phyloP scores from a whole-genome alignment of 2,888 invertebrate species.

The Plagodis pulveraria region DNA sequence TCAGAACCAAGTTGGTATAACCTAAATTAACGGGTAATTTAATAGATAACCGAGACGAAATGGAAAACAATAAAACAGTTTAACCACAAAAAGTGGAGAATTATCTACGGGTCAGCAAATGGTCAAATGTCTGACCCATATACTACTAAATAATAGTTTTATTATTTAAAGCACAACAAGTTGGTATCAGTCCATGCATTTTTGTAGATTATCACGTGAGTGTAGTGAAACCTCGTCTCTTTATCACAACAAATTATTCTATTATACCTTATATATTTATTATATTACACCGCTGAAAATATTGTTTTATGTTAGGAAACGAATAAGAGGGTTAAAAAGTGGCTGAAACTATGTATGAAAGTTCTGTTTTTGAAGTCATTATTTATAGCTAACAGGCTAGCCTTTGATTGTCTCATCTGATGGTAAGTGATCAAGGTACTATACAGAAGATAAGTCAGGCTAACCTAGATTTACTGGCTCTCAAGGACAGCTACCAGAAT shows the following conservation, averaged over 20 bases:
- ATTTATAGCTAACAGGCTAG: too few species aligned
- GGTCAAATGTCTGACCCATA: constrained; percentile 56
- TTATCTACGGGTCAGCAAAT: constrained; percentile 70
- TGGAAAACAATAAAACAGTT: constrained; percentile 72
- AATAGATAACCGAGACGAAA: constrained; percentile 63
- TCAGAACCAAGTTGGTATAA: constrained; percentile 33
- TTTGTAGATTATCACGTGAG: constrained; percentile 28
- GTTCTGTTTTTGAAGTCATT: too few species aligned
- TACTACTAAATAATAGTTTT: constrained; percentile 50
- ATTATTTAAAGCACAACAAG: constrained; percentile 34
- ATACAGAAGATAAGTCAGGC: too few species aligned
- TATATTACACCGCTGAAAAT: too few species aligned
- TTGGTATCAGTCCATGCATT: constrained; percentile 24
- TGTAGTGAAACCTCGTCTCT: constrained; percentile 19
- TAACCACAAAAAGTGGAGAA: constrained; percentile 55
- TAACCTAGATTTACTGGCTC: too few species aligned
- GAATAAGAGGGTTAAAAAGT: too few species aligned
- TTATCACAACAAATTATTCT: background rate
- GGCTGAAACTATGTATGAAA: too few species aligned
- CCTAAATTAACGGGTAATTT: constrained; percentile 66
- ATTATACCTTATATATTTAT: too few species aligned
- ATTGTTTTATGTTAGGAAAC: too few species aligned
- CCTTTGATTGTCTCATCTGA: too few species aligned
- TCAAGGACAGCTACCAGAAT: too few species aligned
- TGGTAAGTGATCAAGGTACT: too few species aligned